Conservation (phyloP, 2,113 vertebrate species). For the Tupaia tana region DNA sequence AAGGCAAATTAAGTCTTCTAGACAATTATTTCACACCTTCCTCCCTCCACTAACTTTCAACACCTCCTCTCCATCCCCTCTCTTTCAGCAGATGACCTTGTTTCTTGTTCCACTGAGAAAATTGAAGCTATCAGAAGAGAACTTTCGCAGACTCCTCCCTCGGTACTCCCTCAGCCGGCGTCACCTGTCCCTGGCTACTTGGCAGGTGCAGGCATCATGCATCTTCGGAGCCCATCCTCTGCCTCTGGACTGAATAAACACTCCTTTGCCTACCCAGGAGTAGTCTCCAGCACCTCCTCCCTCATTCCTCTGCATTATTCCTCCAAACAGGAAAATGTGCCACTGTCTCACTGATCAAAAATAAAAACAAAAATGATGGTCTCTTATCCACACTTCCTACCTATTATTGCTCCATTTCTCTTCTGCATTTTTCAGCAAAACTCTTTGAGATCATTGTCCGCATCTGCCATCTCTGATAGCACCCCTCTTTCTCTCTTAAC, state of each 20-base stretch:
- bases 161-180: fast-evolving
- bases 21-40: constrained; percentile 77
- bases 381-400: not conserved
- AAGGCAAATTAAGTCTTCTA: constrained; percentile 75
- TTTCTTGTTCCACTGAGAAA: constrained; percentile 24
- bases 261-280: fast-evolving
- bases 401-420: not conserved
- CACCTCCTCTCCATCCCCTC: constrained; percentile 41
- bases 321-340: not conserved
- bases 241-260: fast-evolving
- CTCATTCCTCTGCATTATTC: not conserved
- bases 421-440: not conserved
- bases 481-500: not conserved
- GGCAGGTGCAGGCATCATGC: not conserved
- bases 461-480: fast-evolving
- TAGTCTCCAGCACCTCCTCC: fast-evolving
- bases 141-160: not conserved
- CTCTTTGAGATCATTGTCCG: not conserved
- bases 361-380: not conserved
- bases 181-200: fast-evolving
- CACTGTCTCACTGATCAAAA: not conserved
- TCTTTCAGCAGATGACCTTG: constrained; percentile 46
- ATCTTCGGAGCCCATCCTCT: not conserved
- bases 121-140: not conserved
- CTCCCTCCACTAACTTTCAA: constrained; percentile 63